Base-by-base conservation (phyloP, 2,797 vertebrate genomes). In the Mycteria americana region DNA sequence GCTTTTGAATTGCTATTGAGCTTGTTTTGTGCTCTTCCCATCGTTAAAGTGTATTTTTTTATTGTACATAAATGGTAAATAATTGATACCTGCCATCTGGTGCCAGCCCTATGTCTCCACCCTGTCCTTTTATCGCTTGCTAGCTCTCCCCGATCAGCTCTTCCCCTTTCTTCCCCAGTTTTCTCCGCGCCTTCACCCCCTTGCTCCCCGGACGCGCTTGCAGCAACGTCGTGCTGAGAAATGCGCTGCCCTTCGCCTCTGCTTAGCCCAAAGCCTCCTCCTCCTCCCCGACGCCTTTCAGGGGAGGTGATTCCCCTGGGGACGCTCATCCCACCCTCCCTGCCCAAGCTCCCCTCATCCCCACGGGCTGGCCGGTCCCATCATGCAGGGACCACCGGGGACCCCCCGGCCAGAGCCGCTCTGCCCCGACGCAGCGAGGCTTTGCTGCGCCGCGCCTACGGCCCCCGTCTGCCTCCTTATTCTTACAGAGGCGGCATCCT, bases 1-100 rank as follows among this genome's bases (percentile, higher is more conserved):
- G 98, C 97, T 98, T 98, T 98, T 95, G 95, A 98, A 98, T 96
- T 93, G 97, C 97, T 97, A 96, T 96, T 92, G 97, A 98, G 97
- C 97, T 97, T 96, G 97, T 98, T 98, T 97, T 95, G 87, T 98
- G 96, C 95, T 97, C 97, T 98, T 98, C 96, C 96, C 94, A 94
- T 97, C 85, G 57, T 97, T 97, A 97, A 97, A 98, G 90, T 95
- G 94, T 96, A 95, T 96, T 98, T 98, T 98, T 98, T 98, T 96
- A 98, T 97, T 96, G 97, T 98, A 91, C 95, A 95, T 98, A 98
- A 98, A 98, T 96, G 97, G 97, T 98, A 98, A 98, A 98, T 98
- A 98, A 98, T 98, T 98, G 98, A 98, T 98, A 98, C 98, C 97
- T 98, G 98, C 98, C 98, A 98, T 97, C 96, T 98, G 98, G 93